Conservation (phyloP, 64 coral and sea anemone species). For the Acropora tenuis region DNA sequence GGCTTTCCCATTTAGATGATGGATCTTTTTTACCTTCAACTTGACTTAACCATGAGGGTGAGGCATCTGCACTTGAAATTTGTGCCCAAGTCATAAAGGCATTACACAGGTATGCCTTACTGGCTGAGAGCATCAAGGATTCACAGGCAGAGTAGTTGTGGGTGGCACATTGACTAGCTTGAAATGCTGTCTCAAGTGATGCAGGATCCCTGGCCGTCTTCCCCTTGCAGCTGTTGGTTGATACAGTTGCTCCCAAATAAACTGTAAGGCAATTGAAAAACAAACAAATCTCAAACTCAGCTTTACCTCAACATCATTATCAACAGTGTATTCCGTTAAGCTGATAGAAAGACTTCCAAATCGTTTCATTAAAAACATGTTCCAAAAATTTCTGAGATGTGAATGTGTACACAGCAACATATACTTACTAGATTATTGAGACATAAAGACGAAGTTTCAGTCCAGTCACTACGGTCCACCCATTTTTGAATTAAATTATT, state of each 20-base stretch:
- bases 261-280: conserved; percentile 7
- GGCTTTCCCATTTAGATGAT: not conserved
- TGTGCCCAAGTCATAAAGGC: conserved; percentile 42
- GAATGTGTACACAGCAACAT: not conserved
- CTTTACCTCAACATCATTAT: not conserved
- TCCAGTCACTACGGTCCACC: not conserved
- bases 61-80: not conserved
- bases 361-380: too few species aligned
- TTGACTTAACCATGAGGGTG: not conserved
- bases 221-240: conserved; percentile 36
- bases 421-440: not conserved
- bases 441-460: not conserved
- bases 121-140: conserved; percentile 53
- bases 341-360: too few species aligned
- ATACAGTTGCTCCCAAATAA: conserved; percentile 64
- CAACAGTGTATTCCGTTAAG: too few species aligned
- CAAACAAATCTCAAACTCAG: not conserved
- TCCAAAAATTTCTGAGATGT: too few species aligned
- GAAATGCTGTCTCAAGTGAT: conserved; percentile 56
- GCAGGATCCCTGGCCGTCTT: conserved; percentile 35
- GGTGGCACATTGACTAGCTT: conserved; percentile 19
- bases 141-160: conserved; percentile 26
- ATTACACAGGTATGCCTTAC: conserved; percentile 44
- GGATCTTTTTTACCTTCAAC: not conserved
- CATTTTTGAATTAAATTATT: not conserved